Conservation (phyloP, 37 sponge, comb jelly and placozoan species). For the Haliclona indistincta region DNA sequence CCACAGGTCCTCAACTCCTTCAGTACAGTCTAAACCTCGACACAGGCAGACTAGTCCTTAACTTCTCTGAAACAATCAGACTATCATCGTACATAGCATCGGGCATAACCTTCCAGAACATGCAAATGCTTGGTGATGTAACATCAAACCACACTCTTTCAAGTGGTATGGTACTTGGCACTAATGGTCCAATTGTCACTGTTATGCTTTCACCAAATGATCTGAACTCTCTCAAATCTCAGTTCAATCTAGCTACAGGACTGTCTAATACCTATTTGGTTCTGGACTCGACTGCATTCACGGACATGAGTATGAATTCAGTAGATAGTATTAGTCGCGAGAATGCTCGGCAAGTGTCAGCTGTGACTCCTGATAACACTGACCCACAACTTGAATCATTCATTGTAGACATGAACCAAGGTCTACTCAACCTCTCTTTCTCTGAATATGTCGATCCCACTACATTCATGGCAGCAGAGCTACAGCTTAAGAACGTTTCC, state of each 20-base stretch:
- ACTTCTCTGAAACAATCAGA: conserved; percentile 79
- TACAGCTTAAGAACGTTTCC: conserved; percentile 20
- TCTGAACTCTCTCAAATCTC: conserved; percentile 68
- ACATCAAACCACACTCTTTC: conserved; percentile 56
- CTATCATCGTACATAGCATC: conserved; percentile 42
- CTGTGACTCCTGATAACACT: conserved; percentile 34
- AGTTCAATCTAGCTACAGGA: conserved; percentile 41
- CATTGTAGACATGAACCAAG: conserved; percentile 67
- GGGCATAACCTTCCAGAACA: conserved; percentile 58
- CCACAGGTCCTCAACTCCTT: conserved; percentile 52
- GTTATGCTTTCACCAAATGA: conserved; percentile 66
- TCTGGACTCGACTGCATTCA: conserved; percentile 34
- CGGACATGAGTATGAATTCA: conserved; percentile 68
- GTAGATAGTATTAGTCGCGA: conserved; percentile 18
- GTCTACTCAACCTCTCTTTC: conserved; percentile 70
- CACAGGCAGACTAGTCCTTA: conserved; percentile 62
- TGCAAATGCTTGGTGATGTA: conserved; percentile 7
- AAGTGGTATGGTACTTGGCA: conserved; percentile 52
- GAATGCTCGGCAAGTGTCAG: conserved; percentile 31
- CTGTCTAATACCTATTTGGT: conserved; percentile 54
- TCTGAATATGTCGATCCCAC: conserved; percentile 67
- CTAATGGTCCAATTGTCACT: conserved; percentile 44
- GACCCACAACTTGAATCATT: conserved; percentile 53
- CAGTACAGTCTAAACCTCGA: conserved; percentile 68
- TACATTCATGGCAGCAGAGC: conserved; percentile 28